Percentiles rank a stretch among this genome's conserved stretches.
Conservation (phyloP, 2,888 invertebrate species). For the Clanis bilineata region DNA sequence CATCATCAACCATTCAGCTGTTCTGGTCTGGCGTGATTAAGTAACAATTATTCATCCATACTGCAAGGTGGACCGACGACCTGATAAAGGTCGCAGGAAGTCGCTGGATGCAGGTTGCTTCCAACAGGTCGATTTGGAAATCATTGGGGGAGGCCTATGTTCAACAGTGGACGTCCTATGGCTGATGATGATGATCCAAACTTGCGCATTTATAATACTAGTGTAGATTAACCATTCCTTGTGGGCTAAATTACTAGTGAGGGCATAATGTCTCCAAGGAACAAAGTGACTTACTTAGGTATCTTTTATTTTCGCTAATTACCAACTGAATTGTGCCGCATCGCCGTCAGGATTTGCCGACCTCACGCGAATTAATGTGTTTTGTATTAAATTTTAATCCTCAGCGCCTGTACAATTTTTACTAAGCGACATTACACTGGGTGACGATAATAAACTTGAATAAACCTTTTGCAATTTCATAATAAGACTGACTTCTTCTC, state of each 20-base stretch:
- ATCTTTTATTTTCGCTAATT: constrained; percentile 11
- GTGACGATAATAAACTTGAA: background rate
- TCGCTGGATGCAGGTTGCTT: no score
- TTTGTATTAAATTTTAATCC: constrained; percentile 4
- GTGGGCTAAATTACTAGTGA: background rate
- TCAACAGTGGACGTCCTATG: no score
- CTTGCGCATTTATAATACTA: background rate
- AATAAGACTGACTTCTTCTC: no score
- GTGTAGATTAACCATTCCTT: background rate
- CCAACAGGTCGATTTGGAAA: no score
- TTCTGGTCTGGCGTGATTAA: no score
- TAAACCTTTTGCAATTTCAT: background rate
- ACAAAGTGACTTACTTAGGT: background rate
- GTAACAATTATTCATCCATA: no score
- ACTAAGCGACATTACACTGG: background rate
- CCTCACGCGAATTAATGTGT: constrained; percentile 8
- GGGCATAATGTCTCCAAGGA: background rate
- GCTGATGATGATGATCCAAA: no score
- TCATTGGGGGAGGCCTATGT: no score
- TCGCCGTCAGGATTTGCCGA: constrained; percentile 1
- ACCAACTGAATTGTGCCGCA: background rate
- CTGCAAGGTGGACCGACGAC: no score
- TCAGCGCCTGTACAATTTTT: background rate
- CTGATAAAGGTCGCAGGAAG: no score
- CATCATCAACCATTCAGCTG: no score